Evolutionary conservation across 2,797 vertebrate genomes (phyloP).

Genomic region (Melanotaenia pygmaea): DNA sequence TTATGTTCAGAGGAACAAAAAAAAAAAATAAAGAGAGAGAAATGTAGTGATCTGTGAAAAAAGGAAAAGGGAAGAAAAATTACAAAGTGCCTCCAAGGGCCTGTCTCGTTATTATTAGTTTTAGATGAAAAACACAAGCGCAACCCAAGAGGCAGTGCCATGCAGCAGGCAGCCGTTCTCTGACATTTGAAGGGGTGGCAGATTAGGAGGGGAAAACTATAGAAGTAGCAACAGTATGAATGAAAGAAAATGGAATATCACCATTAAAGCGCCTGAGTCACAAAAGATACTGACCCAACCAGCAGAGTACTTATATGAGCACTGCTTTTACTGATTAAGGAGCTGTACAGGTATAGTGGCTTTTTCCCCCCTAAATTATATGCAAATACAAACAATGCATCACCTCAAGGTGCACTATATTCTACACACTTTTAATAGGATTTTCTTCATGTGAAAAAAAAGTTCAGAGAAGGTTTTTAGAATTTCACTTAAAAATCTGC

Average conservation of each 20-base stretch:
- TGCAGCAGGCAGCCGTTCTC: slow-evolving; percentile 52
- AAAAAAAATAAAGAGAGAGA: slow-evolving; percentile 67
- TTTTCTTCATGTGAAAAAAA: slow-evolving; percentile 30
- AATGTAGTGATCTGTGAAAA: slow-evolving; percentile 74
- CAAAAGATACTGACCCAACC: slow-evolving; percentile 2
- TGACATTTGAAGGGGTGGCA: slow-evolving; percentile 70
- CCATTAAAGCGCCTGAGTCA: slow-evolving; percentile 12
- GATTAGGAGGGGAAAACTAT: slow-evolving; percentile 33
- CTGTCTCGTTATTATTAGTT: slow-evolving; percentile 80
- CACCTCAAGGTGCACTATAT: background rate
- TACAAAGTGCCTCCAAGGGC: slow-evolving; percentile 71
- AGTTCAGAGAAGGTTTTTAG: slow-evolving; percentile 28
- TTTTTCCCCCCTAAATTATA: background rate
- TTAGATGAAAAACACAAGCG: slow-evolving; percentile 79
- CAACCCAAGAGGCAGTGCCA: slow-evolving; percentile 64
- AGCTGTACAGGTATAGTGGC: background rate
- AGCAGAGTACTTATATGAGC: background rate
- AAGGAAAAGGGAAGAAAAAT: slow-evolving; percentile 67
- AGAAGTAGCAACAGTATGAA: slow-evolving; percentile 36
- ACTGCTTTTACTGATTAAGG: background rate
- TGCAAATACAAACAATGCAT: background rate
- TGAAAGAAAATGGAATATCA: slow-evolving; percentile 38
- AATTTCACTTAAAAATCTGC: slow-evolving; percentile 45
- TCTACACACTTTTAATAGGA: background rate
- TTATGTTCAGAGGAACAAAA: slow-evolving; percentile 57